phyloP scores from a whole-genome alignment of 2,797 vertebrate genomes.

The Peromyscus aztecus region DNA sequence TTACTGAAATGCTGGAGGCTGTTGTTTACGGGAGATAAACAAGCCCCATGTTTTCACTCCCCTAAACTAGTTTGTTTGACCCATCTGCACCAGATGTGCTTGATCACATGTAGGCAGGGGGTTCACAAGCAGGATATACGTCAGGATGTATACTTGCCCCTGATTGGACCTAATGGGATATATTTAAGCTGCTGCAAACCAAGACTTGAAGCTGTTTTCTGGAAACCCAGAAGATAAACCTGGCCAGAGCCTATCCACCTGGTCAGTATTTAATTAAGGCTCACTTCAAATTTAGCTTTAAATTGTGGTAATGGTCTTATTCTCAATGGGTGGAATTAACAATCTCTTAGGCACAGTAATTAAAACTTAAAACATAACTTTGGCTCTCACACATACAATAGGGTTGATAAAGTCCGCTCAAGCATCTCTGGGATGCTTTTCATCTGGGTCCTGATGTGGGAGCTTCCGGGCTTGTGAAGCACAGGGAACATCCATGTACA shows the following conservation, averaged over 20 bases:
- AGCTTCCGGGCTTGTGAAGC: neutral
- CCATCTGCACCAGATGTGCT: neutral
- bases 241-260: neutral
- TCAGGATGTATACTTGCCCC: neutral
- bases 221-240: neutral
- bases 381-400: neutral
- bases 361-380: neutral
- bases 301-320: neutral
- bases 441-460: neutral
- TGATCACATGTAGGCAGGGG: neutral
- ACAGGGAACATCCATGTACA: neutral
- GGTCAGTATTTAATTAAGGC: neutral
- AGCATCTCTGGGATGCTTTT: neutral
- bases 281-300: neutral
- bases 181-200: neutral
- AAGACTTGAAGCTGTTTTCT: neutral
- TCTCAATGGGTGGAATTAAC: neutral
- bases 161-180: neutral
- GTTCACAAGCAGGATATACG: neutral
- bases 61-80: neutral
- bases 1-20: neutral
- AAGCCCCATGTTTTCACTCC: neutral
- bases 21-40: neutral
- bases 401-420: neutral
- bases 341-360: neutral